phyloP scores from a whole-genome alignment of 1,140 invertebrate species.

The Eriocheir sinensis region DNA sequence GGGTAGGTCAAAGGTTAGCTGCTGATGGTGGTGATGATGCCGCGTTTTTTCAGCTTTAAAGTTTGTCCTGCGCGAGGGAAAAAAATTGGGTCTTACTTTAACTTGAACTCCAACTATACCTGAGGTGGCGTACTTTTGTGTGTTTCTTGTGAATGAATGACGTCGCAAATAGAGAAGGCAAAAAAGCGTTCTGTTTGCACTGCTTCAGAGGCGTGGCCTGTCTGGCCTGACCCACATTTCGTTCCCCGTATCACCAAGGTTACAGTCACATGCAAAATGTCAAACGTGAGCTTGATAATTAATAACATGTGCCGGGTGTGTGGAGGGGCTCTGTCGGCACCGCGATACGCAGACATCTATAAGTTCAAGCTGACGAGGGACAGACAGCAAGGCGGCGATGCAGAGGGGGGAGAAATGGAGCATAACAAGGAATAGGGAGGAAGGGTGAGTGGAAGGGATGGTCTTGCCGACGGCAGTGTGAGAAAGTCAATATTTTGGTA shows the following conservation, averaged over 20 bases:
- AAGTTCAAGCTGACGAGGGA: neutral
- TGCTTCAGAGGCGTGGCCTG: neutral
- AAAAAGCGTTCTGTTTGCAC: neutral
- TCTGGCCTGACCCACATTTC: slow-evolving; percentile 20
- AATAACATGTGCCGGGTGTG: neutral
- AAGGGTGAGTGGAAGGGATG: neutral
- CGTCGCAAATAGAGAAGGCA: neutral
- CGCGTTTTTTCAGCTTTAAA: neutral
- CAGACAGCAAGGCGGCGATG: neutral
- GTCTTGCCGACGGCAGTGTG: slow-evolving; percentile 10
- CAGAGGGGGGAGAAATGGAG: neutral
- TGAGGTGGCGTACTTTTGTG: neutral
- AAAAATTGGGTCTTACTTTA: no score
- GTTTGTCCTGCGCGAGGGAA: neutral
- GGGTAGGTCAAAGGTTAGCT: neutral
- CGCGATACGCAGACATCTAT: neutral
- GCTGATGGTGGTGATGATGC: no score
- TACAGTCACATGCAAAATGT: neutral
- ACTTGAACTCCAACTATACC: no score
- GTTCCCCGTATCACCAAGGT: neutral
- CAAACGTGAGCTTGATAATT: neutral
- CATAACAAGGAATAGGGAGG: no score
- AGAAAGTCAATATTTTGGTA: slow-evolving; percentile 7
- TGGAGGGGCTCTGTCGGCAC: neutral
- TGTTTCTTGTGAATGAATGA: neutral